Evolutionary conservation across 2,113 vertebrate genomes (phyloP).

Genomic region (Chlorocebus sabaeus): DNA sequence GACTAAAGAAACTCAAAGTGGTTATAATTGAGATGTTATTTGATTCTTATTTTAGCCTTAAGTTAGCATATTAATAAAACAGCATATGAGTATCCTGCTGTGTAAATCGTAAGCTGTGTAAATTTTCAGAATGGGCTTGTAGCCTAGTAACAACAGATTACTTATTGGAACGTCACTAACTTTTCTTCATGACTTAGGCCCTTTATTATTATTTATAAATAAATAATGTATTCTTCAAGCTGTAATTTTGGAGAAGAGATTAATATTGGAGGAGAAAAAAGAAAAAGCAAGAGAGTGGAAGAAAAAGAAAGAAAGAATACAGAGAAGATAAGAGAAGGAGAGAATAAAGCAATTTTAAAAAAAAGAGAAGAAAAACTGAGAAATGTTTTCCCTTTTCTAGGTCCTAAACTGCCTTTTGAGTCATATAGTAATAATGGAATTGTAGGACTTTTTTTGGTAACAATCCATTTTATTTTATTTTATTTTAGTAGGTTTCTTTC

Average conservation of each 20-base stretch:
- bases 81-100: constrained; percentile 32
- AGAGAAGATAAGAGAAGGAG: neutral
- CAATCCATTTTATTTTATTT: neutral
- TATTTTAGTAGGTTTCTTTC: neutral
- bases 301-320: neutral
- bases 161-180: neutral
- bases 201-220: neutral
- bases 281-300: neutral
- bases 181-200: neutral
- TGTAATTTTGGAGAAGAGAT: neutral
- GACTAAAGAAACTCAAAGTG: constrained; percentile 17
- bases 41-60: constrained; percentile 52
- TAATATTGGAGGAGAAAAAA: neutral
- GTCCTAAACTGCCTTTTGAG: neutral
- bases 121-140: constrained; percentile 41
- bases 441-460: neutral
- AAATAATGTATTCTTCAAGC: neutral
- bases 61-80: constrained; percentile 57
- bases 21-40: neutral
- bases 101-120: constrained; percentile 13
- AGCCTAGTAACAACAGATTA: neutral
- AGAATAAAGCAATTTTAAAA: neutral
- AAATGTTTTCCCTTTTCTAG: neutral
- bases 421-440: neutral
- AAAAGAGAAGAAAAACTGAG: neutral